Evolutionary conservation across 2,797 vertebrate genomes (phyloP), one percentile per base, ranked within the genome.

Genomic region (Dromococcyx pavoninus): DNA sequence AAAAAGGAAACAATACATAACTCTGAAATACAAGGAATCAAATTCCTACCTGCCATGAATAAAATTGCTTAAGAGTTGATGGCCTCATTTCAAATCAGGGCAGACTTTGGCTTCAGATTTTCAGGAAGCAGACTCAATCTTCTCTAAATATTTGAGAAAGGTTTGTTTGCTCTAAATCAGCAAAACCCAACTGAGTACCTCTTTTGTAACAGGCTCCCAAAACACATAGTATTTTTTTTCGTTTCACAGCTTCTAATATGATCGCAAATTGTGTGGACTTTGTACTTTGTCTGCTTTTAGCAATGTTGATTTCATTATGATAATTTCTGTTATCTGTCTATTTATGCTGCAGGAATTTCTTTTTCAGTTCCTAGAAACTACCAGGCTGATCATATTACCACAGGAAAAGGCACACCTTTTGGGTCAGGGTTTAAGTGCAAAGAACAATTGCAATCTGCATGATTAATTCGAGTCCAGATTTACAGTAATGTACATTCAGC

Each of bases 61-160:
- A 84, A 70, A 77, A 81, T 81, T 86, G 82, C 43, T 56, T 91
- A 90, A 88, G 66, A 88, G 56, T 64, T 76, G 80, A 81, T 86
- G 73, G 39, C 90, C 80, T 94, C 87, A 90, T 93, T 94, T 82
- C 74, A 87, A 66, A 93, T 44, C 66, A 81, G 66, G 23, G 83
- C 92, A 93, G 91, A 96, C 89, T 91, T 93, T 88, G 94, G 70
- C 92, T 96, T 88, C 89, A 73, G 85, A 72, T 93, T 83, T 92
- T 96, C 96, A 94, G 95, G 91, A 88, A 94, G 70, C 37, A 86
- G 70, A 10, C 35, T 73, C 88, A 96, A 60, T 93, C 96, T 94
- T 96, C 94, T 95, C 84, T 64, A 96, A 95, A 96, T 96, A 95
- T 96, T 95, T 94, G 85, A 53, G 91, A 95, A 93, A 58, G 73